These are phyloP conservation scores for Cantharis rustica DNA, from an alignment of 2,888 invertebrate species.

Conservation along the genomic window DNA sequence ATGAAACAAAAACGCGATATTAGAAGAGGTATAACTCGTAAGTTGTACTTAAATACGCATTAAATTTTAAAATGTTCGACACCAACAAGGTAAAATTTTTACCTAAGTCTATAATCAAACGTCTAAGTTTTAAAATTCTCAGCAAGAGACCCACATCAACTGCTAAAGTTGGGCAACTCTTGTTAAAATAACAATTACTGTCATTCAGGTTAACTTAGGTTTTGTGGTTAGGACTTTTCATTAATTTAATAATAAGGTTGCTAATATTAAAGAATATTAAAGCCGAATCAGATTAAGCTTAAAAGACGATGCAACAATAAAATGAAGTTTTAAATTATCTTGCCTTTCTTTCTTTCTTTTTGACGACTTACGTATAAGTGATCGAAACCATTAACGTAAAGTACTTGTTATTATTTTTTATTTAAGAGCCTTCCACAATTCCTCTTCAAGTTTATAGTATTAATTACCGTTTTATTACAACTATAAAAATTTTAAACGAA, in stretches of 20 bases:
- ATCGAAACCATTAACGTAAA: not conserved
- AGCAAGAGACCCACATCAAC: not conserved
- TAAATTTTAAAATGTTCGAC: conserved; percentile 41
- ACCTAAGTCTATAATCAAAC: conserved; percentile 28
- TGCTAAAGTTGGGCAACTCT: conserved; percentile 32
- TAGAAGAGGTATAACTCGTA: conserved; percentile 27
- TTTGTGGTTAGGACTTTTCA: conserved; percentile 51
- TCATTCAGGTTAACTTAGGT: conserved; percentile 45
- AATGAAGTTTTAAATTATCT: not conserved
- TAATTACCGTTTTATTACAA: not conserved
- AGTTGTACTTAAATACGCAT: conserved; percentile 47
- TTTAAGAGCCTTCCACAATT: not conserved
- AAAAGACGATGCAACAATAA: not conserved
- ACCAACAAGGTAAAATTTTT: conserved; percentile 35
- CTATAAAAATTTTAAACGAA: not conserved
- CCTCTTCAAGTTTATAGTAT: not conserved
- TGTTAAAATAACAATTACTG: conserved; percentile 49
- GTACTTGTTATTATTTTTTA: not conserved
- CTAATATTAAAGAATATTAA: conserved; percentile 23
- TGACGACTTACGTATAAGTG: not conserved
- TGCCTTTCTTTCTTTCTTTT: not conserved
- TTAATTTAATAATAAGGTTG: conserved; percentile 47
- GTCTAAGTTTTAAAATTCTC: not conserved
- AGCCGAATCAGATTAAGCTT: conserved; percentile 1
- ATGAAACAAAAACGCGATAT: conserved; percentile 40